Conservation (phyloP, 2,888 invertebrate genomes). For the Tethea ocularis region DNA sequence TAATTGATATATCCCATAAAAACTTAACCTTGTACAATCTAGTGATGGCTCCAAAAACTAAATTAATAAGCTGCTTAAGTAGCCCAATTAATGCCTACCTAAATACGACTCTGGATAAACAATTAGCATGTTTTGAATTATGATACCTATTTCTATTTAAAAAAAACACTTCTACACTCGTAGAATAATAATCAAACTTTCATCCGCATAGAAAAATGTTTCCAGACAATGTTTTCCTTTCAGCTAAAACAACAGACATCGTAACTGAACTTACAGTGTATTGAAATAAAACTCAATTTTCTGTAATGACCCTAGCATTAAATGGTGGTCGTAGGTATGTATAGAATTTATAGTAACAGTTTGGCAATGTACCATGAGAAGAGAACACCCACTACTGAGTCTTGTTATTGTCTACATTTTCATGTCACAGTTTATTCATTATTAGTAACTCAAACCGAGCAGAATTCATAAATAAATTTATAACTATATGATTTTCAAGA, state of each 20-base stretch:
- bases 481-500: not conserved
- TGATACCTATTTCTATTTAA: not conserved
- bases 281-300: not conserved
- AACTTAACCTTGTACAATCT: too few relatives aligned
- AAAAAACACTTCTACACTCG: not conserved
- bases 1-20: too few relatives aligned
- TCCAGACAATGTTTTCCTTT: not conserved
- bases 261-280: not conserved
- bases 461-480: not conserved
- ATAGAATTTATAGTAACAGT: not conserved
- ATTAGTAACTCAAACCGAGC: not conserved
- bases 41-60: too few relatives aligned
- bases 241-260: not conserved
- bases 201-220: not conserved
- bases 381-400: constrained; percentile 3
- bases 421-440: not conserved
- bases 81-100: not conserved
- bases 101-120: not conserved
- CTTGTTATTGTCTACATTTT: constrained; percentile 10
- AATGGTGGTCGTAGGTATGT: not conserved
- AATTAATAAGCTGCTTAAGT: not conserved
- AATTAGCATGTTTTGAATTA: not conserved
- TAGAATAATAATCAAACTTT: constrained; percentile 2
- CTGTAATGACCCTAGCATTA: not conserved
- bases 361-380: constrained; percentile 3